Conservation (phyloP, 2,888 invertebrate genomes). For the Boloria selene region DNA sequence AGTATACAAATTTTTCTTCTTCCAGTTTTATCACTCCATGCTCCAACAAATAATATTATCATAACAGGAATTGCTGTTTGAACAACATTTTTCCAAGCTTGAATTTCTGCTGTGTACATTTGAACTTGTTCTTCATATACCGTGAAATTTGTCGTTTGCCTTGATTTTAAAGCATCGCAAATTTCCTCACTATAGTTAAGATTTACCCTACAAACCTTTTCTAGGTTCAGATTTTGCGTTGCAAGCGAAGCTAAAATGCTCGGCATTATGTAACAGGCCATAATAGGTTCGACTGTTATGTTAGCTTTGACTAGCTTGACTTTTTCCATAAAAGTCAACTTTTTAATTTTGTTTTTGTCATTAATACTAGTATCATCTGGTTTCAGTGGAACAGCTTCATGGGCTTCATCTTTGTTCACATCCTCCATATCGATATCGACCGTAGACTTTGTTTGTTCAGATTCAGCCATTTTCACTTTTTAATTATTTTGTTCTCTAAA, state of each 20-base stretch:
- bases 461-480: constrained; percentile 28
- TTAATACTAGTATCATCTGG: constrained; percentile 40
- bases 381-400: constrained; percentile 60
- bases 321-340: constrained; percentile 56
- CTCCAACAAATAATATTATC: constrained; percentile 91
- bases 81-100: constrained; percentile 92
- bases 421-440: constrained; percentile 43
- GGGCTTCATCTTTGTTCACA: constrained; percentile 47
- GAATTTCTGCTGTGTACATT: constrained; percentile 88
- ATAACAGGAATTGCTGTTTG: constrained; percentile 91
- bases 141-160: constrained; percentile 85
- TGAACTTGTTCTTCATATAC: constrained; percentile 85
- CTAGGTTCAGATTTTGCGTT: constrained; percentile 90
- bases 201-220: constrained; percentile 93
- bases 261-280: constrained; percentile 84
- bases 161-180: constrained; percentile 87
- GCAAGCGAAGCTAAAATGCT: constrained; percentile 87
- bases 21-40: constrained; percentile 88
- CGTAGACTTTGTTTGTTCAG: constrained; percentile 33
- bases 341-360: constrained; percentile 43
- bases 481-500: constrained; percentile 4
- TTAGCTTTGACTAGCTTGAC: constrained; percentile 71
- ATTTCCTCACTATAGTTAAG: constrained; percentile 86
- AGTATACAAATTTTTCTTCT: constrained; percentile 90
- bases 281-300: constrained; percentile 86